These are phyloP conservation scores for Mylabris phalerata DNA, from an alignment of 1,140 invertebrate species.

Conservation along the genomic window DNA sequence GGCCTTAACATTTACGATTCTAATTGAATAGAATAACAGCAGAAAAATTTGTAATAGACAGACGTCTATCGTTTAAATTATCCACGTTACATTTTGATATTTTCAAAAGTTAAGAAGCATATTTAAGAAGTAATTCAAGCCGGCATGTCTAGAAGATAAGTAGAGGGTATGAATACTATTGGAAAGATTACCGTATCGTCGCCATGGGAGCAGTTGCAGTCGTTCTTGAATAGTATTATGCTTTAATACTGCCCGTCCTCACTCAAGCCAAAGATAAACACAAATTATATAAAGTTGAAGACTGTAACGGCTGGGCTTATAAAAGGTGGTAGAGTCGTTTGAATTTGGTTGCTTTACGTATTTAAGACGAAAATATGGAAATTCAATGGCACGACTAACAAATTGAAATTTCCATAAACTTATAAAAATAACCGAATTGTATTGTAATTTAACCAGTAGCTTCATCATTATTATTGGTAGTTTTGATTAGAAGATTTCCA, in stretches of 20 bases:
- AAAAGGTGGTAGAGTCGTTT: too few species aligned
- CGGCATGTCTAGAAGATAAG: slow-evolving; percentile 18
- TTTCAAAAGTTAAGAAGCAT: slow-evolving; percentile 17
- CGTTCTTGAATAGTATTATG: slow-evolving; percentile 19
- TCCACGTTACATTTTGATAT: not conserved
- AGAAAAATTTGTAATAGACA: too few species aligned
- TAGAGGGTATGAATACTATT: slow-evolving; percentile 19
- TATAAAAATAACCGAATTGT: too few species aligned
- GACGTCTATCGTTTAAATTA: not conserved
- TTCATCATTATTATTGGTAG: slow-evolving; percentile 2
- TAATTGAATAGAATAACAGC: too few species aligned
- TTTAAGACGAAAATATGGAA: too few species aligned
- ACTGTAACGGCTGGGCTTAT: not conserved
- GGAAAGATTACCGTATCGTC: slow-evolving; percentile 20
- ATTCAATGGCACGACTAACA: too few species aligned
- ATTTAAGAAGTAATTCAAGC: slow-evolving; percentile 22
- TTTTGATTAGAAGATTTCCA: slow-evolving; percentile 10
- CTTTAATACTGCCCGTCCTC: slow-evolving; percentile 6
- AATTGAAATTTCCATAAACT: too few species aligned
- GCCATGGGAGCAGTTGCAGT: slow-evolving; percentile 22
- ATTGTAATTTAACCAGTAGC: too few species aligned
- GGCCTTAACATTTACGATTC: too few species aligned
- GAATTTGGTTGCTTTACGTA: too few species aligned
- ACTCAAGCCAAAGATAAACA: slow-evolving; percentile 16
- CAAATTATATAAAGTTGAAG: slow-evolving; percentile 14